Evolutionary conservation across 2,113 vertebrate species (phyloP).

Genomic region (Microtus oregoni): DNA sequence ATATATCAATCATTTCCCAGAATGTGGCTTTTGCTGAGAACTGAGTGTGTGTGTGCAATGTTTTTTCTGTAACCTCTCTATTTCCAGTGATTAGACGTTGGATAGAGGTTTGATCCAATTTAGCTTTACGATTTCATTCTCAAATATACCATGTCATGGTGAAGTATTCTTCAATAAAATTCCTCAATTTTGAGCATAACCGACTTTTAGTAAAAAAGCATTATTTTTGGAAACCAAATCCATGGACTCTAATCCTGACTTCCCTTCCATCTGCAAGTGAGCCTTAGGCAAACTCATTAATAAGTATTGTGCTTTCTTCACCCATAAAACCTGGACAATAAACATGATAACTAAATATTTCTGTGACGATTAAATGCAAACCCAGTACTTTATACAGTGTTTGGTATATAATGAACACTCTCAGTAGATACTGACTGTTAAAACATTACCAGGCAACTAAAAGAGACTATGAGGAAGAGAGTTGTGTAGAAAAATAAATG

Average conservation of each 20-base stretch:
- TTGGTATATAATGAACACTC: background rate
- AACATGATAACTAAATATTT: background rate
- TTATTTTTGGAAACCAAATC: background rate
- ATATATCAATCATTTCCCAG: background rate
- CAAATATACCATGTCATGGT: background rate
- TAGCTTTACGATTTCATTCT: slow-evolving; percentile 3
- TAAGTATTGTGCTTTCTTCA: background rate
- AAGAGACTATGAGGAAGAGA: background rate
- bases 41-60: background rate
- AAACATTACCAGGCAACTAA: background rate
- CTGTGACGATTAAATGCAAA: background rate
- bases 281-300: background rate
- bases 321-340: background rate
- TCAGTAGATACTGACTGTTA: background rate
- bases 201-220: background rate
- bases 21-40: background rate
- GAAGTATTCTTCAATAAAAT: slow-evolving; percentile 51
- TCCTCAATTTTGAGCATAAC: background rate
- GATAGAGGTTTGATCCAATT: background rate
- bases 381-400: background rate
- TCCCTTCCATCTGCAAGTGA: background rate
- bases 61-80: background rate
- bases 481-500: background rate
- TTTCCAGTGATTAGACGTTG: slow-evolving; percentile 19
- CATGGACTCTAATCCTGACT: background rate